A percentile compares a stretch with the other conserved stretches of the same genome.
Evolutionary conservation across 2,888 invertebrate genomes (phyloP).

Genomic region (Criorhina ranunculi): DNA sequence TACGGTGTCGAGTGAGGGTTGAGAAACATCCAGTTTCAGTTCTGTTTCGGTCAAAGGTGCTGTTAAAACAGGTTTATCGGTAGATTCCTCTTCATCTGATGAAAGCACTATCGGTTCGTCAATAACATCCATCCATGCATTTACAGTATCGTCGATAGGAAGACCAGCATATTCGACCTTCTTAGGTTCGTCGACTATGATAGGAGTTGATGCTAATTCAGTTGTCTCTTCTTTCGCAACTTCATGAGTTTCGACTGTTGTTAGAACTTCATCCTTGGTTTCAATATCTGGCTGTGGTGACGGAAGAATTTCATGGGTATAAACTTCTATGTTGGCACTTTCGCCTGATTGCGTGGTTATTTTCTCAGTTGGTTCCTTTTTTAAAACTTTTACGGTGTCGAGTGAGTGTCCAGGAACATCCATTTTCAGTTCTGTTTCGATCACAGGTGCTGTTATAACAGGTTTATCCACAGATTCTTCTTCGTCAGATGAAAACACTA

Average conservation of each 20-base stretch:
- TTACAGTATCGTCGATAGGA: constrained; percentile 80
- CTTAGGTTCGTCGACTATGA: not conserved
- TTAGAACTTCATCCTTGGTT: not conserved
- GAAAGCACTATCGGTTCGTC: constrained; percentile 83
- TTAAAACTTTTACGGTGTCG: no score
- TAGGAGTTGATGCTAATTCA: not conserved
- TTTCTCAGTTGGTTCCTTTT: no score
- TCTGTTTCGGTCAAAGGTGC: no score
- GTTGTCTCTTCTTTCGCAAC: not conserved
- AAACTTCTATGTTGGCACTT: not conserved
- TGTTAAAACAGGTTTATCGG: no score
- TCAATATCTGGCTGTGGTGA: not conserved
- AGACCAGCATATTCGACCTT: constrained; percentile 79
- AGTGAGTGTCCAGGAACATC: no score
- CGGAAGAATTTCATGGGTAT: not conserved
- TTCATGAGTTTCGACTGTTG: not conserved
- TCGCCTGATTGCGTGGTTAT: no score
- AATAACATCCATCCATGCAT: constrained; percentile 82
- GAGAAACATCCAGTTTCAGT: no score
- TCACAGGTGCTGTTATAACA: not conserved
- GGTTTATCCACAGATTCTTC: constrained; percentile 53
- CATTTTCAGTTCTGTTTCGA: constrained; percentile 2
- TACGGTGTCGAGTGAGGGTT: no score
- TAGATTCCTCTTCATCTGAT: constrained; percentile 80
- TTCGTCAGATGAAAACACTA: constrained; percentile 69